Conservation (phyloP, 2,888 invertebrate genomes). For the Sycophila texana region DNA sequence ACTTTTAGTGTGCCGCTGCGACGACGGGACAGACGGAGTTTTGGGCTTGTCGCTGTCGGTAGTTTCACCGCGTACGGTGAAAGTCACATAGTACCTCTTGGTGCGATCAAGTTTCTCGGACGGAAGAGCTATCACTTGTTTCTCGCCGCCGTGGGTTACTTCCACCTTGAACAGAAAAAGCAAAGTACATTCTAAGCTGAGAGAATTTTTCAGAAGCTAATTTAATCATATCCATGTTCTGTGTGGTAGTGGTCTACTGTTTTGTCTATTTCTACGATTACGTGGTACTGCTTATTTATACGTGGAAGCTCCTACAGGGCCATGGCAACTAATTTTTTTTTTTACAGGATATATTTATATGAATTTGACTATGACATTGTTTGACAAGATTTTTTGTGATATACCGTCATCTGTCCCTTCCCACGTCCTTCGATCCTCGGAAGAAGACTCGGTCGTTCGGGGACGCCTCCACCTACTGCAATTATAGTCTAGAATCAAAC, state of each 20-base stretch:
- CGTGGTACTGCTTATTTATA: too few relatives aligned
- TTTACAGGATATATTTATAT: too few relatives aligned
- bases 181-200: background rate
- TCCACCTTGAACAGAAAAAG: slow-evolving; percentile 77
- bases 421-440: slow-evolving; percentile 73
- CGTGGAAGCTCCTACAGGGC: too few relatives aligned
- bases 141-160: slow-evolving; percentile 89
- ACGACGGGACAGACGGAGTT: slow-evolving; percentile 58
- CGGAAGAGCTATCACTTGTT: slow-evolving; percentile 91
- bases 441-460: slow-evolving; percentile 71
- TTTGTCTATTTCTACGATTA: too few relatives aligned
- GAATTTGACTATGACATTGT: too few relatives aligned
- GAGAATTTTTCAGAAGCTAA: background rate
- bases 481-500: slow-evolving; percentile 74
- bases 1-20: slow-evolving; percentile 69
- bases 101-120: slow-evolving; percentile 91
- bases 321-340: too few relatives aligned
- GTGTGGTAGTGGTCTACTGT: too few relatives aligned
- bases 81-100: slow-evolving; percentile 94
- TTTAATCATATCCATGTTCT: background rate
- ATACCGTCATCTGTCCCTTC: slow-evolving; percentile 72
- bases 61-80: slow-evolving; percentile 87
- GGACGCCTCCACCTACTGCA: slow-evolving; percentile 74
- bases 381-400: too few relatives aligned
- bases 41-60: slow-evolving; percentile 73